These are phyloP conservation scores for Azemiops feae DNA, from an alignment of 2,113 vertebrate genomes.

Conservation along the genomic window DNA sequence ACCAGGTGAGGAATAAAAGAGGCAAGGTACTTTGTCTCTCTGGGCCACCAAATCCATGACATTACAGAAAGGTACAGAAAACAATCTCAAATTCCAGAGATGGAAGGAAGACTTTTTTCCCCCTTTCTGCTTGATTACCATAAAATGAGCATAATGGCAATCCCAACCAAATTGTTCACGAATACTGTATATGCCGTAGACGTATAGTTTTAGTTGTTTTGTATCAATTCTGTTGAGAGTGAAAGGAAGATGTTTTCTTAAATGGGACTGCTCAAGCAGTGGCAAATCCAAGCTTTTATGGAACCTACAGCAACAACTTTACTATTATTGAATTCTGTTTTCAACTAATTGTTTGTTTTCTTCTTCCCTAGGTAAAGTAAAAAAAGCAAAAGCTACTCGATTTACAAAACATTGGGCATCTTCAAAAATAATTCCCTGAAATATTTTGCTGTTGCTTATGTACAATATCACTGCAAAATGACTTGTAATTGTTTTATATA, in stretches of 20 bases:
- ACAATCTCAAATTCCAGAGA: background rate
- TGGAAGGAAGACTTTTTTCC: background rate
- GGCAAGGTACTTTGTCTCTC: background rate
- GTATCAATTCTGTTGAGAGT: background rate
- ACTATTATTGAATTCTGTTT: background rate
- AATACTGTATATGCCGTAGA: background rate
- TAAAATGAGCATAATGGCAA: background rate
- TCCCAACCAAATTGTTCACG: background rate
- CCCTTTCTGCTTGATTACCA: background rate
- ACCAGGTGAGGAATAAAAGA: background rate
- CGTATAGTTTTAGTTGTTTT: background rate
- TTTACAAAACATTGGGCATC: conserved; percentile 80
- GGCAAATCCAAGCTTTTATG: background rate
- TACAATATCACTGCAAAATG: background rate
- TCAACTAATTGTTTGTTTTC: conserved; percentile 19
- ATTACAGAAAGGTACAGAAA: background rate
- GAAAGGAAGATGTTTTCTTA: background rate
- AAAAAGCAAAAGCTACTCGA: conserved; percentile 77
- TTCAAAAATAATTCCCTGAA: conserved; percentile 51
- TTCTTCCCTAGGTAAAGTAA: conserved; percentile 67
- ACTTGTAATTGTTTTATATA: background rate
- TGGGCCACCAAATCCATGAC: background rate
- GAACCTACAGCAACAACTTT: background rate
- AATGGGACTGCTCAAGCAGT: background rate
- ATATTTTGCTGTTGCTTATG: background rate